Base-by-base conservation (phyloP, 2,113 vertebrate species). In the Myotis brandtii region DNA sequence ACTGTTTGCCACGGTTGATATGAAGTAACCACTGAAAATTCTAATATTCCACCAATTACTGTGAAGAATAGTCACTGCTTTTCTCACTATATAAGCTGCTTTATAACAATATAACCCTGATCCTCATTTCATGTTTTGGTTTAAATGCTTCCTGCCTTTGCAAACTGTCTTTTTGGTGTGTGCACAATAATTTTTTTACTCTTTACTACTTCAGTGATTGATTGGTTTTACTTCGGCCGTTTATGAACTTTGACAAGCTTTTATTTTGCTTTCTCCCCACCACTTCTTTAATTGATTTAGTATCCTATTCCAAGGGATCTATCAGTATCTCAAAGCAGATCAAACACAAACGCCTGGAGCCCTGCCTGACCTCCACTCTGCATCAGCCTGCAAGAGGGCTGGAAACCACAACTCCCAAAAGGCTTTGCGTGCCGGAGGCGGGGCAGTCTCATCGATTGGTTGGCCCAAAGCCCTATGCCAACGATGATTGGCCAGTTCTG, bases 381-480 rank as follows among this genome's bases (percentile, higher is more conserved):
- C 40, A 0, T 5, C 3, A 0, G 5, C 13, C 48, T 0, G 0
- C 9, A 0, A 3, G 2, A 6, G 2, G 0, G 0, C 1, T 0
- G 4, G 0, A 23, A 18, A 87, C 97, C 37, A 72, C 95, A 75
- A n/a, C 30, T 56, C 96, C 94, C 96, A 34, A 8, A 2, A 94
- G 72, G 34, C 4, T 59, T 12, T 62, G 59, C 48, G 64, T 13
- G 4, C 0, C 14, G 7, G 52, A 40, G 94, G 84, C 89, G 80
- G 25, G 1, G 18, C 3, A 0, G 0, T 46, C 11, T 20, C 46
- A 0, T 34, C 27, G 25, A 97, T 96, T 97, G 97, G 97, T 14
- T 46, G 0, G 0, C 0, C 25, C 4, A 0, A 2, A 0, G 5
- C 8, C 11, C 4, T 0, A 6, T 21, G 0, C 0, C 52, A 37